phyloP scores from a whole-genome alignment of 2,797 vertebrate genomes.

The Vireo griseus region DNA sequence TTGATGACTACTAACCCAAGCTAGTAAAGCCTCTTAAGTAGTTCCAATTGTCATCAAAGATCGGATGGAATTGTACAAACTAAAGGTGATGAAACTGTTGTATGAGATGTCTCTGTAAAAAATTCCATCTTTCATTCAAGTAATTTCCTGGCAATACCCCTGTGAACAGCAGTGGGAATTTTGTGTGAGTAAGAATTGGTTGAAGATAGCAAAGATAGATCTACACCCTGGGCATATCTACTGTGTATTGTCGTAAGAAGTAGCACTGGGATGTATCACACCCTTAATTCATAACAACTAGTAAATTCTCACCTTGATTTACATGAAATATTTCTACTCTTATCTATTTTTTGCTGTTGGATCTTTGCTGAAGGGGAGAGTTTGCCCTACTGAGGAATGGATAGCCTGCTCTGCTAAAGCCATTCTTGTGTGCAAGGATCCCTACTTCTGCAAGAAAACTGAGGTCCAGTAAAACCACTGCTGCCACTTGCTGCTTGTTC shows the following conservation, averaged over 20 bases:
- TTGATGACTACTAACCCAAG: background rate
- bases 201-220: background rate
- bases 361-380: background rate
- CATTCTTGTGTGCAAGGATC: background rate
- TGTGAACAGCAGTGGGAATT: background rate
- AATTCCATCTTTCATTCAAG: background rate
- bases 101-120: background rate
- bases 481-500: background rate
- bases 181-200: background rate
- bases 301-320: background rate
- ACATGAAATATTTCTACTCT: background rate
- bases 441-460: background rate
- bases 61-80: constrained; percentile 7
- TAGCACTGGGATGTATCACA: background rate
- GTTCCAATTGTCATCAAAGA: constrained; percentile 35
- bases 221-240: background rate
- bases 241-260: background rate
- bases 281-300: background rate
- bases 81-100: constrained; percentile 24
- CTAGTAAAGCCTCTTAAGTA: background rate
- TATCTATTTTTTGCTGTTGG: background rate
- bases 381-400: background rate
- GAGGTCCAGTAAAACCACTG: background rate
- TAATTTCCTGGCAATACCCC: background rate
- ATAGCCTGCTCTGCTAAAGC: background rate